Conservation (phyloP, 2,113 vertebrate genomes). For the Bubalus kerabau region DNA sequence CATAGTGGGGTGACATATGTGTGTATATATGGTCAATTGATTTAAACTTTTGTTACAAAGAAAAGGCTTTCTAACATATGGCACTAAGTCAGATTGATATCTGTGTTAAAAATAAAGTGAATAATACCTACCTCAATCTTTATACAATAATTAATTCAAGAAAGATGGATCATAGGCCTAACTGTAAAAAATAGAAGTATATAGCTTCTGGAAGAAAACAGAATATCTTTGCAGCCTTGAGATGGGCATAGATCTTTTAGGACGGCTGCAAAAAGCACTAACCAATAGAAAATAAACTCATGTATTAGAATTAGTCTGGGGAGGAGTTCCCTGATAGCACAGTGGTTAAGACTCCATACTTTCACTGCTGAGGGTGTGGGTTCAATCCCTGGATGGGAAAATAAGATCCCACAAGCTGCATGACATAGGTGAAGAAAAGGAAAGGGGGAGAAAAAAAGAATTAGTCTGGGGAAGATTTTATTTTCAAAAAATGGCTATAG, state of each 20-base stretch:
- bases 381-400: not conserved
- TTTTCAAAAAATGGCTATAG: not conserved
- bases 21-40: not conserved
- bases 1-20: not conserved
- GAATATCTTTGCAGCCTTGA: not conserved
- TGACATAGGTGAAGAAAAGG: not conserved
- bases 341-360: not conserved
- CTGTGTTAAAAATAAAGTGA: not conserved
- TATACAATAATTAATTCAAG: not conserved
- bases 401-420: not conserved
- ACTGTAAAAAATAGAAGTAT: not conserved
- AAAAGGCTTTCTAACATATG: not conserved
- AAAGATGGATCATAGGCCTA: not conserved
- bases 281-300: not conserved
- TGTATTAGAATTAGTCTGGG: not conserved
- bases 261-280: not conserved
- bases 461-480: not conserved
- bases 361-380: not conserved
- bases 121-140: not conserved
- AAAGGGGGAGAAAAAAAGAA: not conserved
- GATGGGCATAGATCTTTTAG: not conserved
- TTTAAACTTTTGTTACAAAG: conserved; percentile 8
- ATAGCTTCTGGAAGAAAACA: not conserved
- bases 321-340: not conserved
- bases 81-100: not conserved